Evolutionary conservation across 2,888 invertebrate species (phyloP), one percentile per base, ranked within the genome.

Genomic region (Lysandra bellargus): DNA sequence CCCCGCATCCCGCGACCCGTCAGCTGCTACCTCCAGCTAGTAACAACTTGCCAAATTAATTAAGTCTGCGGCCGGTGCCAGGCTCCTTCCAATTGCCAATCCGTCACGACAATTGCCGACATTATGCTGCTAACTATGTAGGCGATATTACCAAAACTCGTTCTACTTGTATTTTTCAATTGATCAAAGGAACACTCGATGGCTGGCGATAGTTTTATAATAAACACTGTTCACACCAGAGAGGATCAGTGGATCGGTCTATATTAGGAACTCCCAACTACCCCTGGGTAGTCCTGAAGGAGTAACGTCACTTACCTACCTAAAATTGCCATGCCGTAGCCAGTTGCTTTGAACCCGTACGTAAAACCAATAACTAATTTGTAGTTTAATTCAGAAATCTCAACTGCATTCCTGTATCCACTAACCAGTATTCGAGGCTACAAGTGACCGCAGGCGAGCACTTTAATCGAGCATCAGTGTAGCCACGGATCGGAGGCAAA

Each of bases 31-130:
- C 69, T 37, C 33, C 33, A 17, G 30, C 69, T 5, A 14, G 17
- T 6, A 76, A 30, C 33, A 57, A 76, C 76, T 75, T 76, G 53
- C 53, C 76, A 75, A 76, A 76, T 76, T 76, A 76, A 76, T 76
- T 53, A 76, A 76, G 76, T 76, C 30, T 76, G 75, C 53, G 75
- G 75, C 75, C 53, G 64, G 17, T 57, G 57, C 57, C 57, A 57
- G 57, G 57, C 17, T 57, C 57, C 14, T 69, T 14, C 33, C 64
- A 69, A 69, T 23, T 69, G 69, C 33, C 69, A 37, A 37, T 37
- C 64, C 64, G 64, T 69, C 69, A 69, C 23, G 9, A 33, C 33
- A 2, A 69, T 14, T 69, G 69, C 64, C 30, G 14, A 69, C 64
- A 69, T 30, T 69, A 69, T 17, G 14, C 5, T 69, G 33, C 33